phyloP scores from a whole-genome alignment of 23 tunicate genomes.

The Halocynthia roretzi region DNA sequence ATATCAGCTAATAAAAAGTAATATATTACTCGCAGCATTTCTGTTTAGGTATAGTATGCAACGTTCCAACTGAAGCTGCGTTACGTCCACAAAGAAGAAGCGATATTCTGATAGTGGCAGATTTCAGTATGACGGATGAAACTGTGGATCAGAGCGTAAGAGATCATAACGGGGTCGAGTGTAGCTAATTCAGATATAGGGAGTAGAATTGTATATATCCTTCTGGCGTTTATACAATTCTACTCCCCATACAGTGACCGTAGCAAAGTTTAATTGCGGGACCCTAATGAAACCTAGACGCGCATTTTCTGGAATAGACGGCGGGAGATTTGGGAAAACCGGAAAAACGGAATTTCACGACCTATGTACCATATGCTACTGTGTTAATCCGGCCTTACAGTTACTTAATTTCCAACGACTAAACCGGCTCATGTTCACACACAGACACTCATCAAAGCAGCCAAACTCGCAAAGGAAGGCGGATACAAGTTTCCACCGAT shows the following conservation, averaged over 20 bases:
- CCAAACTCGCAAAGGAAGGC: not conserved
- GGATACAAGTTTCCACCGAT: slow-evolving; percentile 2
- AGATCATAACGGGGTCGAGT: not conserved
- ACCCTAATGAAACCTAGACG: too few relatives aligned
- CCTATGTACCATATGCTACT: too few relatives aligned
- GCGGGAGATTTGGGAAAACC: too few relatives aligned
- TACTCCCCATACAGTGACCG: too few relatives aligned
- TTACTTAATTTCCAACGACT: not conserved
- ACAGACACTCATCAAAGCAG: not conserved
- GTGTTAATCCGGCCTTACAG: too few relatives aligned
- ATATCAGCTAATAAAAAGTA: too few relatives aligned
- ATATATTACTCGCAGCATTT: not conserved
- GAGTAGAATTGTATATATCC: too few relatives aligned
- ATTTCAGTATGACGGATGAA: not conserved
- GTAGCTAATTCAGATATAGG: too few relatives aligned
- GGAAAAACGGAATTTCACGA: too few relatives aligned
- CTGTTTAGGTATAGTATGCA: slow-evolving; percentile 9
- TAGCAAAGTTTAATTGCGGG: too few relatives aligned
- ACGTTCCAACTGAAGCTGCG: not conserved
- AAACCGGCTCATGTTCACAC: not conserved
- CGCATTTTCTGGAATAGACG: too few relatives aligned
- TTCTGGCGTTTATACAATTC: too few relatives aligned
- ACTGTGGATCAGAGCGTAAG: not conserved
- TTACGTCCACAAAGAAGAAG: slow-evolving; percentile 19
- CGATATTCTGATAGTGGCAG: slow-evolving; percentile 12